Conservation (phyloP, 2,797 vertebrate species). For the Gadopsis marmoratus region DNA sequence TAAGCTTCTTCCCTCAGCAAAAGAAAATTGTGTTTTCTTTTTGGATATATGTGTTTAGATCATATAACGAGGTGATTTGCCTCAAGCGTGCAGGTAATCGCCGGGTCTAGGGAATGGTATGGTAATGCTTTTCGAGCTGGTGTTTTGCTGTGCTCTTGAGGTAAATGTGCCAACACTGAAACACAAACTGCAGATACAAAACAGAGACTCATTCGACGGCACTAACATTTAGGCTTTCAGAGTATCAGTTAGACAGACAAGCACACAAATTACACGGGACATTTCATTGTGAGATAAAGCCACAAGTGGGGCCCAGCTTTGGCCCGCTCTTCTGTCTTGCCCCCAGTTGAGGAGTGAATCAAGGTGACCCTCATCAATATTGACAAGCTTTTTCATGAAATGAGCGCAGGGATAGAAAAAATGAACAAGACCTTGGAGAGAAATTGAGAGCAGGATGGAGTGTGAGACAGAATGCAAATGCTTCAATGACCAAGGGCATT, state of each 20-base stretch:
- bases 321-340: constrained; percentile 23
- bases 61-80: constrained; percentile 44
- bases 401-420: constrained; percentile 79
- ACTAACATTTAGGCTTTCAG: constrained; percentile 12
- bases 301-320: constrained; percentile 76
- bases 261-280: constrained; percentile 50
- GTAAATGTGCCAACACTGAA: constrained; percentile 21
- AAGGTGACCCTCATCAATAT: constrained; percentile 86
- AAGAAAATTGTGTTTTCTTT: constrained; percentile 32
- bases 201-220: not conserved
- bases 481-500: constrained; percentile 74
- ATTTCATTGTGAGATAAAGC: constrained; percentile 88
- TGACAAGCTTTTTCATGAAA: constrained; percentile 84
- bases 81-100: constrained; percentile 44
- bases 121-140: constrained; percentile 11
- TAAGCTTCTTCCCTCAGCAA: constrained; percentile 23
- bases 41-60: constrained; percentile 34
- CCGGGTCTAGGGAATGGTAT: constrained; percentile 23
- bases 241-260: constrained; percentile 18
- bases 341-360: constrained; percentile 83
- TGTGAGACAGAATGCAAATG: constrained; percentile 70
- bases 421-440: constrained; percentile 76
- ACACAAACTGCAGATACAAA: constrained; percentile 3
- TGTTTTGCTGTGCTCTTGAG: constrained; percentile 19
- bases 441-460: constrained; percentile 48